Evolutionary conservation across 2,113 vertebrate genomes (phyloP), one percentile per base, ranked within the genome.

Genomic region (Cheirogaleus medius): DNA sequence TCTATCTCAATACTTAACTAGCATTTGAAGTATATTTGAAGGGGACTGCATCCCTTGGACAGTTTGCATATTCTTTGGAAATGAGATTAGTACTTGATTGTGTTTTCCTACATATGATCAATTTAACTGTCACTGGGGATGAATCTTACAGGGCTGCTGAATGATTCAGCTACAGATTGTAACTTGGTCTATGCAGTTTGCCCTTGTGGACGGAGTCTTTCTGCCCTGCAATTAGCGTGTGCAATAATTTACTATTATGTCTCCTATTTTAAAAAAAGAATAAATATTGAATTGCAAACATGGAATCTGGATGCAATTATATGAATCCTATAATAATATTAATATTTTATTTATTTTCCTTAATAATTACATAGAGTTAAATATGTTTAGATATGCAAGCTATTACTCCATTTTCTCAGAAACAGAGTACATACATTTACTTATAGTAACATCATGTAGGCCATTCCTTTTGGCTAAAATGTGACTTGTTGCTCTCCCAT

Each of bases 11-110:
- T 87, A 80, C n/a, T 82, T 89, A 78, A 92, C 58, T 37, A 96
- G 39, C 7, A 84, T 90, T 94, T 87, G n/a, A 91, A 91, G 54
- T 87, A 76, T 95, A 44, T 89, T 96, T 95, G 39, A 95, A 91
- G 73, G 34, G 9, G 21, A 93, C 88, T 58, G 58, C 9, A 91
- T 60, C 7, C 32, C 58, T 95, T 93, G 91, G n/a, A 94, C n/a
- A 93, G 52, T 93, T 95, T 34, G 21, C 37, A 71, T 58, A 29
- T 97, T 13, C 52, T 93, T 96, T 97, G n/a, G 23, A 80, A 91
- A 89, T 71, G 29, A 92, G 56, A 44, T 88, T 60, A 87, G n/a
- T 73, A 84, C 49, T 91, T 93, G n/a, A 91, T 88, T 95, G 25
- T 54, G 44, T 76, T 88, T 69, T 89, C 5, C 18, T 78, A 56